phyloP scores from a whole-genome alignment of 1,140 invertebrate species.

The Metaphire vulgaris region DNA sequence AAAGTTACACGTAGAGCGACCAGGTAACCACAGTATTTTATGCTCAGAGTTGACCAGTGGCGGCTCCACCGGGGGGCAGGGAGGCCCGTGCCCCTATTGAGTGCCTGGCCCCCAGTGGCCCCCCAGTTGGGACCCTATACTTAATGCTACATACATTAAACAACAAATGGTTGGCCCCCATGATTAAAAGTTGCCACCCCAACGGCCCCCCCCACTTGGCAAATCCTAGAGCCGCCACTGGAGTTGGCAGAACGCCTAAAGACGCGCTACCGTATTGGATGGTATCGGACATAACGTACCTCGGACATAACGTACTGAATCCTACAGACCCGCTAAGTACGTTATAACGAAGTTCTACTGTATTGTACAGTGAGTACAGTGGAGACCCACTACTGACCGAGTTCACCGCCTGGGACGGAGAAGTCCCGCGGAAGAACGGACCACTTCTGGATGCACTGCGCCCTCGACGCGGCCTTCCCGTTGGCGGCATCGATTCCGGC shows the following conservation, averaged over 20 bases:
- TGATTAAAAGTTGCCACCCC: no score
- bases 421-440: constrained; percentile 73
- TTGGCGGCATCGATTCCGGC: constrained; percentile 66
- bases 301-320: not conserved
- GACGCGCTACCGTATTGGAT: no score
- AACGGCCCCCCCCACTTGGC: no score
- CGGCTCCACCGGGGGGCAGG: not conserved
- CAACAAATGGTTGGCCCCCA: no score
- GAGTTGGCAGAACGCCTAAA: not conserved
- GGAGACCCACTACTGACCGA: constrained; percentile 56
- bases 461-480: constrained; percentile 69
- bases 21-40: not conserved
- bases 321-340: not conserved
- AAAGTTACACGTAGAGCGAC: not conserved
- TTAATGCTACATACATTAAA: no score
- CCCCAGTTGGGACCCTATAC: no score
- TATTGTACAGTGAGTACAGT: no score
- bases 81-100: not conserved
- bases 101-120: no score
- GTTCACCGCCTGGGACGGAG: constrained; percentile 73
- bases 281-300: not conserved
- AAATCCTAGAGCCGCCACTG: no score
- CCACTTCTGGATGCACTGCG: constrained; percentile 80
- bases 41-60: no score
- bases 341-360: not conserved